Evolutionary conservation across 2,113 vertebrate species (phyloP).

Genomic region (Sylvietta virens): DNA sequence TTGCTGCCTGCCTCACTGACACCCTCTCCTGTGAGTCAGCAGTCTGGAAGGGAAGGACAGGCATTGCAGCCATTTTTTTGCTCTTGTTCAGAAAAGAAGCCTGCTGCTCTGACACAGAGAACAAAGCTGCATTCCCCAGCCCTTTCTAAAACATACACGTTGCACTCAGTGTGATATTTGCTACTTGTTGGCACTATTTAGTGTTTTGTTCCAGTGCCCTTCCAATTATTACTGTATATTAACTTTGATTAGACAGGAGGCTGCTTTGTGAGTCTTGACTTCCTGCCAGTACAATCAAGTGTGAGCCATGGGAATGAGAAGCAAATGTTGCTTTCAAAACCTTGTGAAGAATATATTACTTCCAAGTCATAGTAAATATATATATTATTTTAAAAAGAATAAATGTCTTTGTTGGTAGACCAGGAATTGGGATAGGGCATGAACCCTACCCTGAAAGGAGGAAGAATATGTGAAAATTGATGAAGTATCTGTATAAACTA

Average conservation of each 20-base stretch:
- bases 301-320: slow-evolving; percentile 63
- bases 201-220: slow-evolving; percentile 48
- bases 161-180: slow-evolving; percentile 34
- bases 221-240: slow-evolving; percentile 73
- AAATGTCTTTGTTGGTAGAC: not conserved
- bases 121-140: not conserved
- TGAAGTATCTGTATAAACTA: not conserved
- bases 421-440: not conserved
- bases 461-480: not conserved
- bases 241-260: slow-evolving; percentile 75
- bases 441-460: not conserved
- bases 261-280: slow-evolving; percentile 70
- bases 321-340: slow-evolving; percentile 69
- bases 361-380: slow-evolving; percentile 30
- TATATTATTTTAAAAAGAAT: not conserved
- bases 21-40: not conserved
- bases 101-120: not conserved
- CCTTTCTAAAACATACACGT: not conserved
- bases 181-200: slow-evolving; percentile 47
- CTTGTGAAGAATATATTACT: slow-evolving; percentile 44
- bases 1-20: not conserved
- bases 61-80: not conserved
- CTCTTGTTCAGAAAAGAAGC: not conserved
- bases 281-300: slow-evolving; percentile 70
- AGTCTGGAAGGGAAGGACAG: not conserved